These are phyloP conservation scores for Sorex fumeus DNA, from an alignment of 2,113 vertebrate species.

Conservation along the genomic window DNA sequence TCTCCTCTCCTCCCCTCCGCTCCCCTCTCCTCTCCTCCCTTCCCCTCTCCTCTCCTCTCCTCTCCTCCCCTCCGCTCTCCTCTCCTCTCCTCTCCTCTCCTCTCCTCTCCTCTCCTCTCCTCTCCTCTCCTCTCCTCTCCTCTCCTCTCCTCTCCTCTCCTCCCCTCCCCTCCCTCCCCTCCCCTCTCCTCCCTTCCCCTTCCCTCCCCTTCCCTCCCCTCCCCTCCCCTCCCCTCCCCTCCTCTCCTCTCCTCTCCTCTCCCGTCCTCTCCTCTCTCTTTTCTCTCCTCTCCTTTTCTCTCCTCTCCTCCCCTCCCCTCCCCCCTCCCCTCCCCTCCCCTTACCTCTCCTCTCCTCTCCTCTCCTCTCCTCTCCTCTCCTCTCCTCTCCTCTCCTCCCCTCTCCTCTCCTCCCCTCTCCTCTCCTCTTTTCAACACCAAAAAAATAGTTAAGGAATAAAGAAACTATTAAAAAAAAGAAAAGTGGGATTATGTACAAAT, in stretches of 20 bases:
- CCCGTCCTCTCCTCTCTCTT: too few relatives aligned
- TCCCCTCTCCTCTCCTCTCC: constrained; percentile 45
- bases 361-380: constrained; percentile 23
- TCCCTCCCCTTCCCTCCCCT: neutral
- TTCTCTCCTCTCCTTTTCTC: neutral
- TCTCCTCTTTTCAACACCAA: too few relatives aligned
- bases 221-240: constrained; percentile 16
- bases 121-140: constrained; percentile 23
- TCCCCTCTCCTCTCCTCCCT: constrained; percentile 28
- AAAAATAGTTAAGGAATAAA: neutral
- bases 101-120: constrained; percentile 23
- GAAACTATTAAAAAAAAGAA: too few relatives aligned
- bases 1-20: constrained; percentile 27
- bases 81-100: constrained; percentile 23
- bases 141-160: constrained; percentile 23
- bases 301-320: constrained; percentile 27
- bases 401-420: constrained; percentile 22
- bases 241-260: constrained; percentile 23
- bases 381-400: constrained; percentile 22
- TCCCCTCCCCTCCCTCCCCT: too few relatives aligned
- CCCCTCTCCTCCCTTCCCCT: constrained; percentile 39
- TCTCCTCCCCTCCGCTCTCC: too few relatives aligned
- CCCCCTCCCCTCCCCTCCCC: too few relatives aligned
- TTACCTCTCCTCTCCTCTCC: constrained; percentile 45
- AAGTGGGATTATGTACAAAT: constrained; percentile 27